Evolutionary conservation across 1,140 invertebrate species (phyloP).

Genomic region (Bombus pyrosoma): DNA sequence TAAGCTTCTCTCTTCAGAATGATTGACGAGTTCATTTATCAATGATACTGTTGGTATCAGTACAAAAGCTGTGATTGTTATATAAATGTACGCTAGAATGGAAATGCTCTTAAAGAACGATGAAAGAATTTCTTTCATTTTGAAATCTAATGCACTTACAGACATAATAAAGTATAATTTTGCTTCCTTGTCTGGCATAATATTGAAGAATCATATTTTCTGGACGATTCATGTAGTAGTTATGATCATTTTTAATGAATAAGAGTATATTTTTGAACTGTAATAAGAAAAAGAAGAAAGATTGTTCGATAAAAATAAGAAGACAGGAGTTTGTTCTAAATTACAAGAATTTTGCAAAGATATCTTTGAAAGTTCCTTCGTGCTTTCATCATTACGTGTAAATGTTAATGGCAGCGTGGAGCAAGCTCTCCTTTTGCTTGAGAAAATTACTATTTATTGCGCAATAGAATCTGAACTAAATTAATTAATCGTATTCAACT

Average conservation of each 20-base stretch:
- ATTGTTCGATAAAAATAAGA: neutral
- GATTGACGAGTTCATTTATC: neutral
- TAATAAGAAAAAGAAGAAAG: too few relatives aligned
- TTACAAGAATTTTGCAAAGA: neutral
- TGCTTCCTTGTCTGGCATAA: neutral
- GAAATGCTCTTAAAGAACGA: neutral
- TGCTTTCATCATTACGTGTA: neutral
- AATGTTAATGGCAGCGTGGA: neutral
- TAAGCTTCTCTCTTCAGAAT: neutral
- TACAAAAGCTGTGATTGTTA: neutral
- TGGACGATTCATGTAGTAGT: neutral
- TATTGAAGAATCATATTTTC: slow-evolving; percentile 11
- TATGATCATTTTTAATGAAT: neutral
- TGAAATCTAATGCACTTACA: neutral
- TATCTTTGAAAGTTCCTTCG: neutral
- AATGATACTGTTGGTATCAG: neutral
- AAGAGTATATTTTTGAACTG: neutral
- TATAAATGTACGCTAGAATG: neutral
- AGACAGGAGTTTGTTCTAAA: neutral
- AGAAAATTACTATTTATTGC: too few relatives aligned
- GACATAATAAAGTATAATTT: neutral
- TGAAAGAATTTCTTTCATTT: neutral
- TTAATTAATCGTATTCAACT: neutral
- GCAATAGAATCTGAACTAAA: too few relatives aligned
- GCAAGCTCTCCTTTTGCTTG: neutral